phyloP scores from a whole-genome alignment of 1,140 invertebrate species.

The Babylonia areolata region DNA sequence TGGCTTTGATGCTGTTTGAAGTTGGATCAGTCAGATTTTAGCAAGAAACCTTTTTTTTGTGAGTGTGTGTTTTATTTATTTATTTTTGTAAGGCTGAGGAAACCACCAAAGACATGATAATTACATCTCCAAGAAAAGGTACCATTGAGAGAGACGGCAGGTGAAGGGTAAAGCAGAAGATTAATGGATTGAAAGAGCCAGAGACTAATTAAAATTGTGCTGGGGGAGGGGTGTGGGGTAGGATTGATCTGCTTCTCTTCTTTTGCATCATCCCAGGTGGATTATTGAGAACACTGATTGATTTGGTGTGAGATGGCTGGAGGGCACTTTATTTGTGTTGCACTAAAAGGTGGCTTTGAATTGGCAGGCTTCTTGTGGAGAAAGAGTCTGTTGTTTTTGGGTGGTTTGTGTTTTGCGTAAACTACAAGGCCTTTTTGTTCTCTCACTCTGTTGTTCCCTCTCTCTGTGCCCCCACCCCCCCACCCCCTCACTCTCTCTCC shows the following conservation, averaged over 20 bases:
- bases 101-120: neutral
- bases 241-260: neutral
- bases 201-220: neutral
- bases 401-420: neutral
- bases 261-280: neutral
- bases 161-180: neutral
- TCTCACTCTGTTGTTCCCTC: no score
- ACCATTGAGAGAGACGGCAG: neutral
- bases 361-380: neutral
- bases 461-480: no score
- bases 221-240: neutral
- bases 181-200: neutral
- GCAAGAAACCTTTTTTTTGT: neutral
- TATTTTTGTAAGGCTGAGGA: neutral
- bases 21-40: neutral
- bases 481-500: no score
- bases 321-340: neutral
- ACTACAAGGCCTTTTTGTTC: no score
- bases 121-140: neutral
- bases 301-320: neutral
- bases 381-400: neutral
- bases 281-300: conserved; percentile 3
- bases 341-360: neutral
- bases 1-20: conserved; percentile 8
- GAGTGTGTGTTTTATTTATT: neutral